Evolutionary conservation across 2,113 vertebrate species (phyloP).

Genomic region (Oxygymnocypris stewartii): DNA sequence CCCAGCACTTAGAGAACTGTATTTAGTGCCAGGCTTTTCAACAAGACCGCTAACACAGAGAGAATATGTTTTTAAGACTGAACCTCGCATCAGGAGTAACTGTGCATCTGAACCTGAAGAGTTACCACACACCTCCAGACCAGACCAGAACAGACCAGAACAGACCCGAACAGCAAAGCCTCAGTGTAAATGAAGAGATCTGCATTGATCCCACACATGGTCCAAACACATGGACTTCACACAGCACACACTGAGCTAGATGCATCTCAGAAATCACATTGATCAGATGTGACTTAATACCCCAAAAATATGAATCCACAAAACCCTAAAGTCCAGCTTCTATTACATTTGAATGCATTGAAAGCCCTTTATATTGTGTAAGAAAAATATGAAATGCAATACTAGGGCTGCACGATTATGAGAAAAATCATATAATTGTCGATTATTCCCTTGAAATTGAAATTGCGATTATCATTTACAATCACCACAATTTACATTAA

Average conservation of each 20-base stretch:
- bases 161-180: background rate
- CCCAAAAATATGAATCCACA: background rate
- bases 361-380: background rate
- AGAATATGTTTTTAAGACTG: background rate
- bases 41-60: background rate
- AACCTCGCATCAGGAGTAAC: background rate
- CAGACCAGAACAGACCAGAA: too few relatives aligned
- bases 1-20: background rate
- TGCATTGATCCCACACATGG: constrained; percentile 42
- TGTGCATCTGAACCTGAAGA: background rate
- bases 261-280: background rate
- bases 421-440: too few relatives aligned
- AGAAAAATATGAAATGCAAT: background rate
- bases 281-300: background rate
- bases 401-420: too few relatives aligned
- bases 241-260: background rate
- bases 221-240: constrained; percentile 23
- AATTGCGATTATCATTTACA: too few relatives aligned
- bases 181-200: background rate
- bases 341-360: background rate
- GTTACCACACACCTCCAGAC: background rate
- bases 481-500: too few relatives aligned
- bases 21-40: background rate
- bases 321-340: background rate
- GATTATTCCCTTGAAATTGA: too few relatives aligned